Conservation (phyloP, 2,888 invertebrate genomes). For the Glyphotaelius pellucidus region DNA sequence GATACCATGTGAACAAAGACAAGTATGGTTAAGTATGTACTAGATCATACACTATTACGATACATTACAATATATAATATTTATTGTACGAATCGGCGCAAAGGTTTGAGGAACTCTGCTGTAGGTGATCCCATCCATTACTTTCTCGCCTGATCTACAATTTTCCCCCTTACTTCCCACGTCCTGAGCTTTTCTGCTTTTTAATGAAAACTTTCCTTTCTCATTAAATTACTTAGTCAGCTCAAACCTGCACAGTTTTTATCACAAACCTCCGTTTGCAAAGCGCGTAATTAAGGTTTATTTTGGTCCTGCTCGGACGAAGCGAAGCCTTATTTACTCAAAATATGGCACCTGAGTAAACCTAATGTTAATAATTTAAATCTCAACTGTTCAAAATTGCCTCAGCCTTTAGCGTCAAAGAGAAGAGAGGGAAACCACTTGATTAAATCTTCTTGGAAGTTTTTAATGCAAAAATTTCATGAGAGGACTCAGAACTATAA, state of each 20-base stretch:
- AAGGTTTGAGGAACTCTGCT: background rate
- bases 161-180: constrained; percentile 5
- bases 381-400: background rate
- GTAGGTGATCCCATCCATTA: constrained; percentile 30
- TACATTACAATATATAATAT: no score
- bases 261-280: background rate
- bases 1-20: no score
- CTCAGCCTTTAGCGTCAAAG: background rate
- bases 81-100: background rate
- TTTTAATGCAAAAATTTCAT: background rate
- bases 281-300: background rate
- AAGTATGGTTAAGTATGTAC: no score
- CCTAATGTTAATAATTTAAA: background rate
- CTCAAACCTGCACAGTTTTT: constrained; percentile 20
- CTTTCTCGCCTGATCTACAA: constrained; percentile 38
- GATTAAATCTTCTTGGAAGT: background rate
- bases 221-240: constrained; percentile 25
- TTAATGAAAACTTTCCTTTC: constrained; percentile 40
- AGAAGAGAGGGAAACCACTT: background rate
- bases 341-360: background rate
- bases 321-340: background rate
- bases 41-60: no score
- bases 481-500: background rate
- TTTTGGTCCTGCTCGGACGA: background rate
- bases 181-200: constrained; percentile 8